Evolutionary conservation across 2,888 invertebrate species (phyloP).

Genomic region (Cantharis flavilabris): DNA sequence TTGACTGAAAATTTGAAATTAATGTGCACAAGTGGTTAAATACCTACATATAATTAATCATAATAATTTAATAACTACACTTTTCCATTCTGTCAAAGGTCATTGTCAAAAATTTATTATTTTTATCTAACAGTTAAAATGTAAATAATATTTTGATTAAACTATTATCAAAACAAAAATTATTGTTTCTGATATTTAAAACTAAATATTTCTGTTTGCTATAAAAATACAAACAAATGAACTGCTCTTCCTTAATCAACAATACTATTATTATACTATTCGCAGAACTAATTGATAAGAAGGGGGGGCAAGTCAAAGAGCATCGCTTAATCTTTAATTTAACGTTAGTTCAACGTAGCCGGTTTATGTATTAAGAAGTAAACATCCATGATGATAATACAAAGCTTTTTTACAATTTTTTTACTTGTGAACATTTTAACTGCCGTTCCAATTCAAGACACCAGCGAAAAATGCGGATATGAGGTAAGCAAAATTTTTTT

Average conservation of each 20-base stretch:
- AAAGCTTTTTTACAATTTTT: not conserved
- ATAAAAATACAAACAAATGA: not conserved
- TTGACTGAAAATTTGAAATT: too few species aligned
- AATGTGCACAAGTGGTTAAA: too few species aligned
- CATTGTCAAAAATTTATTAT: not conserved
- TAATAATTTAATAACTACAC: not conserved
- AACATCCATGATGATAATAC: not conserved
- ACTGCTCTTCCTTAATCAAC: not conserved
- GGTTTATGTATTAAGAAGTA: not conserved
- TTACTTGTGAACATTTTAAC: not conserved
- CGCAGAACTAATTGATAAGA: not conserved
- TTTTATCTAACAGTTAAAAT: not conserved
- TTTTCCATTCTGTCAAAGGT: not conserved
- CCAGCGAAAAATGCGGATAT: not conserved
- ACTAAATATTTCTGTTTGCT: not conserved
- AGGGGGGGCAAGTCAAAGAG: constrained; percentile 1
- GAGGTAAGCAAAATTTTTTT: not conserved
- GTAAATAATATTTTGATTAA: too few species aligned
- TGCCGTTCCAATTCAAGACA: not conserved
- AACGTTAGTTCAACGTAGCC: not conserved
- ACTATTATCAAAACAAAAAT: not conserved
- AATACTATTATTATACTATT: not conserved
- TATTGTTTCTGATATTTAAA: not conserved
- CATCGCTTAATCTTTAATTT: not conserved
- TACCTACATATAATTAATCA: not conserved